phyloP scores from a whole-genome alignment of 1,140 invertebrate genomes.

The Leptonema lineaticorne region DNA sequence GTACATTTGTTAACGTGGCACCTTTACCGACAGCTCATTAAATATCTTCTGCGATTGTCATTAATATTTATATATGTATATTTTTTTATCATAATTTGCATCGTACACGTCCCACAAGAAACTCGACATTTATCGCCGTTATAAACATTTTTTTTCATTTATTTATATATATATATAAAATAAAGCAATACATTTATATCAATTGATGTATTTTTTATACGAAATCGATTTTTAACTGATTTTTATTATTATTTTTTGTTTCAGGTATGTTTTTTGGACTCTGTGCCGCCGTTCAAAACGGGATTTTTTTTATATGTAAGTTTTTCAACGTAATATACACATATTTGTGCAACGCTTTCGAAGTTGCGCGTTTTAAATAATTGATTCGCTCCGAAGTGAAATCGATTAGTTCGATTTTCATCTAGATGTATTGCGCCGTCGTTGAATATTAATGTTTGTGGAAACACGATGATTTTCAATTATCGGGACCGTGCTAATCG shows the following conservation, averaged over 20 bases:
- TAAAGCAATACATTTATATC: too few relatives aligned
- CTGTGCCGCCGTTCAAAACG: neutral
- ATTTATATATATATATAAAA: too few relatives aligned
- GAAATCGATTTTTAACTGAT: neutral
- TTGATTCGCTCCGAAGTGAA: neutral
- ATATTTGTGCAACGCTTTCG: too few relatives aligned
- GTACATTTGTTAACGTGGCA: slow-evolving; percentile 25
- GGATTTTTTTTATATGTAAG: slow-evolving; percentile 9
- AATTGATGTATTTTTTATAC: too few relatives aligned
- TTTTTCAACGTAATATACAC: neutral
- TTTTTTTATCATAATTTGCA: slow-evolving; percentile 14
- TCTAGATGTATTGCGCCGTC: neutral
- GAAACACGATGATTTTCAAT: too few relatives aligned
- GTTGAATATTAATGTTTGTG: too few relatives aligned
- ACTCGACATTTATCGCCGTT: neutral
- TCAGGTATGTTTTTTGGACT: neutral
- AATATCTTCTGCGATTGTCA: slow-evolving; percentile 8
- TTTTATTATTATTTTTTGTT: neutral
- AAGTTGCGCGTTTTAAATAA: neutral
- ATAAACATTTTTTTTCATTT: neutral
- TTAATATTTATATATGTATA: slow-evolving; percentile 10
- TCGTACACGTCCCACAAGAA: slow-evolving; percentile 7
- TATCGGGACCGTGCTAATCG: too few relatives aligned
- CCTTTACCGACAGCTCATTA: slow-evolving; percentile 17
- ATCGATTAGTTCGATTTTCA: neutral